Evolutionary conservation across 2,797 vertebrate species (phyloP).

Genomic region (Bovichtus variegatus): DNA sequence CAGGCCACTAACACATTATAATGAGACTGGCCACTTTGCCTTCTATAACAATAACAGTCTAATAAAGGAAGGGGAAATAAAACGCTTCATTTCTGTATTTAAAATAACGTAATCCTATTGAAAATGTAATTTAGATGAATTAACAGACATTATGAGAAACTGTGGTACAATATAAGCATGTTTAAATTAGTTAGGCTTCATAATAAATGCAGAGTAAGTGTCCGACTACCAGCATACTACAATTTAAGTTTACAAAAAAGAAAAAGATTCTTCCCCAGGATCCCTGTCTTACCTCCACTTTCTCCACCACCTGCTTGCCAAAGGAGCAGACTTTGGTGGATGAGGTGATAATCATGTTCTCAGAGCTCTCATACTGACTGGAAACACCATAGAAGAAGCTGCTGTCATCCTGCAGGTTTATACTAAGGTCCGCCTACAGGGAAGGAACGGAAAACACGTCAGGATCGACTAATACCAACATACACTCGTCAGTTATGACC

Average conservation of each 20-base stretch:
- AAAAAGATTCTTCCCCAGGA: neutral
- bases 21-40: neutral
- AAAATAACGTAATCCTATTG: neutral
- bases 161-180: neutral
- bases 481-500: constrained; percentile 15
- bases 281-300: constrained; percentile 91
- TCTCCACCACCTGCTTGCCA: constrained; percentile 98
- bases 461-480: constrained; percentile 9
- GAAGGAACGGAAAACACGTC: constrained; percentile 24
- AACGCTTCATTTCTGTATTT: neutral
- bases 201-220: neutral
- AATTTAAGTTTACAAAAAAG: neutral
- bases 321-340: constrained; percentile 99
- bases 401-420: constrained; percentile 94
- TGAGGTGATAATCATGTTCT: constrained; percentile 97
- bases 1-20: neutral
- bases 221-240: neutral
- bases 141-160: neutral
- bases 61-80: neutral
- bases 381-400: constrained; percentile 96
- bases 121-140: neutral
- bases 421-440: constrained; percentile 92
- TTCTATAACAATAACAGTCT: neutral
- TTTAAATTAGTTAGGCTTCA: neutral
- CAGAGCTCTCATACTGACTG: constrained; percentile 95